These are phyloP conservation scores for Leucoma salicis DNA, from an alignment of 2,888 invertebrate genomes.

Conservation along the genomic window DNA sequence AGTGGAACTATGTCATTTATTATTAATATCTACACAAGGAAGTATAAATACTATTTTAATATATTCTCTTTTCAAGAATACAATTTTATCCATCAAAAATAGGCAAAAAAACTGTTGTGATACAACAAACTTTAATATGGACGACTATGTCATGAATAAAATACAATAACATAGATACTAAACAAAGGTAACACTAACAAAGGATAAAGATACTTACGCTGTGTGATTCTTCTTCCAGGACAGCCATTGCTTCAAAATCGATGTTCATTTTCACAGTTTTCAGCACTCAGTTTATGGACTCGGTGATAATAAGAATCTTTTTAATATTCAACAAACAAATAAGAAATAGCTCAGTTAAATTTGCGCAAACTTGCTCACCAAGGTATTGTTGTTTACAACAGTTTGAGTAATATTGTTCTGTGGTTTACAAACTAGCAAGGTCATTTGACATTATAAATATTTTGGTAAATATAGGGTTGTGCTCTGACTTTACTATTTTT, in stretches of 20 bases:
- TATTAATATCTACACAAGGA: constrained; percentile 33
- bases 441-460: constrained; percentile 84
- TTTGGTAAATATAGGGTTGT: constrained; percentile 56
- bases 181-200: constrained; percentile 48
- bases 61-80: neutral
- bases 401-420: too few relatives aligned
- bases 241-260: constrained; percentile 84
- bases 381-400: constrained; percentile 88
- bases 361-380: constrained; percentile 70
- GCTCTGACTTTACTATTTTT: too few relatives aligned
- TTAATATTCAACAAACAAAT: constrained; percentile 69
- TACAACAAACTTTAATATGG: constrained; percentile 6
- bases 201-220: constrained; percentile 75
- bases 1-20: constrained; percentile 26
- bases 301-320: constrained; percentile 24
- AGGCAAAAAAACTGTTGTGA: neutral
- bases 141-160: constrained; percentile 22
- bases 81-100: neutral
- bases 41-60: constrained; percentile 9
- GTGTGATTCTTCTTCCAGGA: constrained; percentile 83
- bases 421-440: constrained; percentile 91
- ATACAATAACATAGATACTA: constrained; percentile 21
- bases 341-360: constrained; percentile 71
- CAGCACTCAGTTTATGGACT: constrained; percentile 12
- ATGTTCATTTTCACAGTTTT: constrained; percentile 65